Evolutionary conservation across 2,888 invertebrate species (phyloP).

Genomic region (Brenthis daphne): DNA sequence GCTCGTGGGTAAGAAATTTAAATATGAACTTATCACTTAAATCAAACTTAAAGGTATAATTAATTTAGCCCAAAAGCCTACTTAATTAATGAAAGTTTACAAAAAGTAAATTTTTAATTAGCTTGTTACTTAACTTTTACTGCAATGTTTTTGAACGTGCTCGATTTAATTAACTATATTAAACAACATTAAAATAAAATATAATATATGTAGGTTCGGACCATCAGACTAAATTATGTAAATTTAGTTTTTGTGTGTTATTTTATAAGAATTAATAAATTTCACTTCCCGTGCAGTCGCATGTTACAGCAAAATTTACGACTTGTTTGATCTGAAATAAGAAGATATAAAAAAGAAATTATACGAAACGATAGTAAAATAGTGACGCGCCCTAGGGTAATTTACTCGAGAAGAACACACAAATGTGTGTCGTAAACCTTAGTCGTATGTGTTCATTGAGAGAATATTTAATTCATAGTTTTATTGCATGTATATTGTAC

Average conservation of each 20-base stretch:
- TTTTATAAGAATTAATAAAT: constrained; percentile 30
- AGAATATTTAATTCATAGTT: neutral
- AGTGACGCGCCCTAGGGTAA: constrained; percentile 33
- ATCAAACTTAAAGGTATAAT: neutral
- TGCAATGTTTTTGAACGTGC: neutral
- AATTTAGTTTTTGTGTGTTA: constrained; percentile 20
- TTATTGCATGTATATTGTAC: neutral
- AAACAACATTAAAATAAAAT: neutral
- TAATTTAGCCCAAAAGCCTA: constrained; percentile 1
- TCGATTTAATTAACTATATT: constrained; percentile 11
- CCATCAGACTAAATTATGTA: constrained; percentile 13
- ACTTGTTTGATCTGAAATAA: constrained; percentile 33
- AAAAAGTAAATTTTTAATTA: constrained; percentile 4
- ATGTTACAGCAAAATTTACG: constrained; percentile 34
- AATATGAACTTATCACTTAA: neutral
- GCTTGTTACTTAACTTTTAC: constrained; percentile 10
- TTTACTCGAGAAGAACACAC: constrained; percentile 33
- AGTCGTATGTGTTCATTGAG: constrained; percentile 1
- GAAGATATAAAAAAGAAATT: constrained; percentile 38
- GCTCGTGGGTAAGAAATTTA: constrained; percentile 85
- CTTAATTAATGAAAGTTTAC: constrained; percentile 6
- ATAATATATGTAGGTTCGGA: neutral
- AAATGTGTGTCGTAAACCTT: constrained; percentile 12
- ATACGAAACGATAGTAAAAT: constrained; percentile 35
- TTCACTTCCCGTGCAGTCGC: constrained; percentile 24